Base-by-base conservation (phyloP, 2,888 invertebrate genomes). In the Drosophila hamatofila region DNA sequence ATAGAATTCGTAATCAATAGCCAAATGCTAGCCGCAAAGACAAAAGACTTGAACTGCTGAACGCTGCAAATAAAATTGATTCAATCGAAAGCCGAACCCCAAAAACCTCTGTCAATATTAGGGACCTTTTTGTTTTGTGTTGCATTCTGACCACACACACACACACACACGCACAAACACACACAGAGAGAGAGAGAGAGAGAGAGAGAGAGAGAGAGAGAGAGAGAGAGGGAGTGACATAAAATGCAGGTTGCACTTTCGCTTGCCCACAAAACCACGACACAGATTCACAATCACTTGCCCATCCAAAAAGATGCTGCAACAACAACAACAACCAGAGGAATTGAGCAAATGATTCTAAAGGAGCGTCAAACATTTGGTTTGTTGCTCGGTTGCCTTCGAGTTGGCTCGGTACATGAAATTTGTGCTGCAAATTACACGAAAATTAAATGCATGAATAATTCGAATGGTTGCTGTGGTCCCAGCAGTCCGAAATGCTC, bases 391-490 rank as follows among this genome's bases (percentile, higher is more conserved):
- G 69, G 71, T 81, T 78, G 74, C 66, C 66, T 80, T 71, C 60
- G 60, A 70, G 65, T 58, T 48, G 46, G 33, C 80, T 83, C 73
- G 72, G 72, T 65, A 74, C 87, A 81, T 75, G 72, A 89, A 80
- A 89, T 75, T 89, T 73, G 73, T 86, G 87, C 87, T 89, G 72
- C 82, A 84, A 89, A 84, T 84, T 84, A 84, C 88, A 84, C 79
- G 88, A 86, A 83, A 88, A 86, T 89, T 88, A 88, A 86, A 88
- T 85, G 86, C 86, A 86, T 86, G 86, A 89, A 86, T 86, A 86
- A 86, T 89, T 86, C 86, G 72, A 80, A 89, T 88, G 90, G 86
- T 89, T 89, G 76, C 90, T 88, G 85, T 86, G 89, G 89, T 89
- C 85, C 67, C 66, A 71, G 75, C 72, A 60, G 78, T 65, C 81